Base-by-base conservation (phyloP, 1,140 invertebrate genomes). In the Drosophila bocki region DNA sequence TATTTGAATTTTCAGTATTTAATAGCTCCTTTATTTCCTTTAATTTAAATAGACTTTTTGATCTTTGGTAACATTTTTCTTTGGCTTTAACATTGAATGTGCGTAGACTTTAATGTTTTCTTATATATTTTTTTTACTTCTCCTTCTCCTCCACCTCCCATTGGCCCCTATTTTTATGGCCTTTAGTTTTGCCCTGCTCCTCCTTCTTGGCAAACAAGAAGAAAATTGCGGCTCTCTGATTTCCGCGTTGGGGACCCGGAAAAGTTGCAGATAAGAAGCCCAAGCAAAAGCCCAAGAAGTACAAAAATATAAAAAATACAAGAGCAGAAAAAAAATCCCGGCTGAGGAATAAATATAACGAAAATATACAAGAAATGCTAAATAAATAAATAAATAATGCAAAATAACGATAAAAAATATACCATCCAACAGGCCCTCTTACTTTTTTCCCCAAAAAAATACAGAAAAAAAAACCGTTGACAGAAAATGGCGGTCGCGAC, bases 311-410 rank as follows among this genome's bases (percentile, higher is more conserved):
- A 47, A 47, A 5, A 45, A 26, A 37, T 37, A 37, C 35, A 22
- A 11, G 19, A n/a, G 26, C 6, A 3, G 3, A 19, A 32, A n/a
- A 19, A 33, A n/a, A 33, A 19, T 26, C 22, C 56, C n/a, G 19
- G 9, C 53, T 29, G 61, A 17, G 59, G 33, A 61, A 61, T 48
- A 62, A 68, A 60, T 59, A 44, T 45, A 67, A 48, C 64, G 42
- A 59, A 70, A 56, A 70, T 56, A 56, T 69, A 67, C 67, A 50
- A 80, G 61, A 78, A 75, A 64, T 83, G 64, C 61, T 62, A 83
- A 88, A 83, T 88, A 87, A 87, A 87, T 87, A 86, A 87, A 87
- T 87, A 86, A 87, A 83, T 86, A 87, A 86, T 82, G 76, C 76
- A 86, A 82, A 80, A 83, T 82, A 82, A 74, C 76, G 83, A 88